A percentile compares a stretch with the other conserved stretches of the same genome.
phyloP scores from a whole-genome alignment of 2,797 vertebrate genomes.

The Delichon dasypus region DNA sequence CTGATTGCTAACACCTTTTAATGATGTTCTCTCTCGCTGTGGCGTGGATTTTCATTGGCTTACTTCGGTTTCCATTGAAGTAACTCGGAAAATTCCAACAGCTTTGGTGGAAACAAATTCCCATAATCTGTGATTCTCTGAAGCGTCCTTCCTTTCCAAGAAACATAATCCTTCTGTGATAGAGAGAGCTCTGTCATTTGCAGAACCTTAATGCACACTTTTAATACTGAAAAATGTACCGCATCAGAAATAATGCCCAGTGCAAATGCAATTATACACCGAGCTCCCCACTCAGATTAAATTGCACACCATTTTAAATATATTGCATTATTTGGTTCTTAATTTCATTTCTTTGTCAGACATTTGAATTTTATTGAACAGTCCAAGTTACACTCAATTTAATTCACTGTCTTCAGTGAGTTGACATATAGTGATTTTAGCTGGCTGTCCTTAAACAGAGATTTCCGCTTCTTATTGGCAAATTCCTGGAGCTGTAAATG shows the following conservation, averaged over 20 bases:
- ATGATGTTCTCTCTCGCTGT: not conserved
- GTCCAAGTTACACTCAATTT: not conserved
- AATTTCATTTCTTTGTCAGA: not conserved
- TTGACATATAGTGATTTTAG: not conserved
- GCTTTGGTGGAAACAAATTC: conserved; percentile 8
- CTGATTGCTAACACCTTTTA: not conserved
- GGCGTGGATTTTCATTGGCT: conserved; percentile 28
- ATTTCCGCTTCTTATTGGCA: not conserved
- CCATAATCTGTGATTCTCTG: conserved; percentile 20
- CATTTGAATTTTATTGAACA: not conserved
- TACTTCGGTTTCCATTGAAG: conserved; percentile 44
- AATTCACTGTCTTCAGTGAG: not conserved
- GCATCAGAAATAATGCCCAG: not conserved
- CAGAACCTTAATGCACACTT: not conserved
- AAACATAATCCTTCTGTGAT: not conserved
- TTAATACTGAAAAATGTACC: not conserved
- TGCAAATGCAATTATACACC: not conserved
- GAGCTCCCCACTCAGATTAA: conserved; percentile 5
- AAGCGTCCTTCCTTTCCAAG: conserved; percentile 34
- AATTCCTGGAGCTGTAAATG: not conserved
- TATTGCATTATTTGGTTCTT: not conserved
- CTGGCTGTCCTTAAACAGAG: not conserved
- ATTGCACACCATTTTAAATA: not conserved
- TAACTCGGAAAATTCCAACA: conserved; percentile 39
- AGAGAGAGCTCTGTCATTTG: not conserved